A percentile compares a stretch with the other conserved stretches of the same genome.
phyloP scores from a whole-genome alignment of 2,888 invertebrate genomes.

The Epistrophe grossulariae region DNA sequence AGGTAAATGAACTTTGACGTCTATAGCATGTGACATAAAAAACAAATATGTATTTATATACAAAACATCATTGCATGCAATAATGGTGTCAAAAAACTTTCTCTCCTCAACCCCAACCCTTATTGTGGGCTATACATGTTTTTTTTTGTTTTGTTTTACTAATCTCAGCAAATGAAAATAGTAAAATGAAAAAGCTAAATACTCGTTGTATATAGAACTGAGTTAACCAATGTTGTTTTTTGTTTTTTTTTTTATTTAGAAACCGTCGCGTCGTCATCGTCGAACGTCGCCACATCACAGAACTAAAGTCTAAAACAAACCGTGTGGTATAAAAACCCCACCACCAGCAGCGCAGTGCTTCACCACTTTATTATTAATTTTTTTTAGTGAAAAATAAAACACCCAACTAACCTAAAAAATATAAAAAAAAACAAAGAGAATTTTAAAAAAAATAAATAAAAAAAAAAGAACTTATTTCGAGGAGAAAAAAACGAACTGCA shows the following conservation, averaged over 20 bases:
- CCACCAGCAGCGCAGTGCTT: background rate
- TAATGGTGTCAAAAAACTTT: conserved; percentile 53
- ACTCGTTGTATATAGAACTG: background rate
- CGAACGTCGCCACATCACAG: background rate
- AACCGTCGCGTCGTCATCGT: background rate
- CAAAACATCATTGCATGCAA: background rate
- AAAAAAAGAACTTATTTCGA: background rate
- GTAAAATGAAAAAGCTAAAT: conserved; percentile 1
- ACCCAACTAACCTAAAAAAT: conserved; percentile 16
- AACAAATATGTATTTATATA: background rate
- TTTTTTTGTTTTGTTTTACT: conserved; percentile 7
- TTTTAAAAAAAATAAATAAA: conserved; percentile 3
- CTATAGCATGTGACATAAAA: conserved; percentile 2
- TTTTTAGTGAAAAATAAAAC: conserved; percentile 35
- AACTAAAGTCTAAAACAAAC: background rate
- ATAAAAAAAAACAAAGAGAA: conserved; percentile 35
- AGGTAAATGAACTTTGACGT: conserved; percentile 14
- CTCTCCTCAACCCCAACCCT: background rate
- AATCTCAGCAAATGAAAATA: conserved; percentile 24
- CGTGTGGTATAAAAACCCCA: background rate
- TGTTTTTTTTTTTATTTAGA: background rate
- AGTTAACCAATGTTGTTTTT: background rate
- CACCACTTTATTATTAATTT: conserved; percentile 13
- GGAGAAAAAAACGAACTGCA: conserved; percentile 31
- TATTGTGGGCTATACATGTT: conserved; percentile 8